Base-by-base conservation (phyloP, 1,140 invertebrate genomes). In the Popillia japonica region DNA sequence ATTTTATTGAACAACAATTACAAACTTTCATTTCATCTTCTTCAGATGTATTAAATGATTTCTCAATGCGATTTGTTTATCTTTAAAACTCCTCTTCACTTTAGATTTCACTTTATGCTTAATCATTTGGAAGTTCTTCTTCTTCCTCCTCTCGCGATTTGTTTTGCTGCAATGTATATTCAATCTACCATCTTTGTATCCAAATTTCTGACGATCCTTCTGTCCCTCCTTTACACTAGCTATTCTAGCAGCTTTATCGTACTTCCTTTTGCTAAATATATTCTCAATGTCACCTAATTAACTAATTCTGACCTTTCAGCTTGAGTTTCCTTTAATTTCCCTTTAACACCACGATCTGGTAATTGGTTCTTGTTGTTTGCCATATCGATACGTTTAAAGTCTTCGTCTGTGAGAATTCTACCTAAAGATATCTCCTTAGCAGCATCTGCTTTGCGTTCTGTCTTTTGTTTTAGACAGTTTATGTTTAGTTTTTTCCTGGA, bases 121-220 rank as follows among this genome's bases (percentile, higher is more conserved):
- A 6, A 99, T 90, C 98, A 99, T 99, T 87, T 94, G 94, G 84
- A 95, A 99, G 84, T 93, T 94, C 87, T 99, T 99, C 6, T 90
- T 95, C 85, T 98, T 98, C 78, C 89, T 92, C 86, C 98, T 98
- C 86, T 99, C 96, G 81, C 94, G 92, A 87, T 99, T 98, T 3
- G 96, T 98, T 87, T 94, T 98, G 78, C 97, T 98, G 77, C 96
- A 96, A 84, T 94, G 88, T 22, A 93, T 93, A 90, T 98, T 98
- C 83, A 94, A 90, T 80, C 94, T 91, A 1, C 93, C 91, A 87
- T 95, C 95, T 87, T 95, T 94, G 82, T 93, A 94, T 6, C 96
- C 95, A 89, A 94, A 99, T 84, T 96, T 98, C 78, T 96, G 95
- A 82, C 97, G 91, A 80, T 92, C 96, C 83, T 94, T 92, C 86